Evolutionary conservation across 2,888 invertebrate species (phyloP), one percentile per base, ranked within the genome.

Genomic region (Orthosia incerta): DNA sequence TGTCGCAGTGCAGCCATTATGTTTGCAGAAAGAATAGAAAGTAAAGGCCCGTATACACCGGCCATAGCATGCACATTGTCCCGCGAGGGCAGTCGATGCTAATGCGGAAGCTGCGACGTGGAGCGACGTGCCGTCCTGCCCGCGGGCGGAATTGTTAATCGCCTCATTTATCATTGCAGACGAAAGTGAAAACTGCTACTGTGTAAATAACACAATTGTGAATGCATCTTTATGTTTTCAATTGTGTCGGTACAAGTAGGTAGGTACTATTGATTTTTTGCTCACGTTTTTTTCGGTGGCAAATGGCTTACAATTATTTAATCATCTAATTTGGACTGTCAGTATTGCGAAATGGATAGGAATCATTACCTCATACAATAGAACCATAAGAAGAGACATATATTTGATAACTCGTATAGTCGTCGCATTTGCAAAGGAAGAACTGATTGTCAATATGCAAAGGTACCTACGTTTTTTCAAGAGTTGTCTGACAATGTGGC

Each of bases 151-250:
- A 95, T 94, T 87, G 88, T 89, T 93, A 93, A 94, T 93, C 90
- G 86, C 83, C 88, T 91, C 92, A 92, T 94, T 93, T 91, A 92
- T 93, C 92, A 92, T 90, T 83, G 86, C 89, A 88, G 88, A 92
- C 86, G 94, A 95, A 94, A 95, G 94, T 93, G 94, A 94, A 94
- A 94, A 94, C 92, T 74, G 89, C 91, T 91, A 91, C 92, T 90
- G 91, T 88, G 82, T 86, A 89, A 82, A 84, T 83, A 80, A 74
- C 74, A 76, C 83, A 82, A 89, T 87, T 89, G 87, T 87, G 79
- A 84, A 89, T 83, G 75, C 72, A 69, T 74, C 87, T 88, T 89
- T 86, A 88, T 89, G 74, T 61, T 55, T 65, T 61, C 62, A 60
- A 20, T 46, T 56, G 65, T 70, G 67, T 68, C 61, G 31, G 68